These are phyloP conservation scores for Campoplex capitator DNA, from an alignment of 2,888 invertebrate species.

Conservation along the genomic window DNA sequence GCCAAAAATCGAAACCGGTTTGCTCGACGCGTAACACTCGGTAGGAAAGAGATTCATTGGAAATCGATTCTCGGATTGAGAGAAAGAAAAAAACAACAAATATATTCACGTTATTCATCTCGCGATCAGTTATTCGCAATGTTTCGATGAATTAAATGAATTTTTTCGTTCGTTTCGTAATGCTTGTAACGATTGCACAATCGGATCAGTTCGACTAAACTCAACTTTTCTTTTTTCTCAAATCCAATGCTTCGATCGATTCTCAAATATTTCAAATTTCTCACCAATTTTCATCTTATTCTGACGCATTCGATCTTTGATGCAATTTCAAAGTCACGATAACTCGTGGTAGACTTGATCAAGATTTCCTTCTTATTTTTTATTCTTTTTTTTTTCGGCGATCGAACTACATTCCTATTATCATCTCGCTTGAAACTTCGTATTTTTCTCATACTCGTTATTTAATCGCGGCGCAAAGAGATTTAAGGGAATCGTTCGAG, in stretches of 20 bases:
- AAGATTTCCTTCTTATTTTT: background rate
- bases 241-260: background rate
- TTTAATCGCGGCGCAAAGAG: slow-evolving; percentile 57
- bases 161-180: slow-evolving; percentile 14
- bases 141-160: background rate
- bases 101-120: background rate
- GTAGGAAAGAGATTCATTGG: background rate
- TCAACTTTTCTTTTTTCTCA: slow-evolving; percentile 10
- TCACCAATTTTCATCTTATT: slow-evolving; percentile 1
- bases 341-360: slow-evolving; percentile 34
- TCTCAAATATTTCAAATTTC: background rate
- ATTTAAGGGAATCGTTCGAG: background rate
- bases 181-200: background rate
- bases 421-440: slow-evolving; percentile 11
- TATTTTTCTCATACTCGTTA: slow-evolving; percentile 48
- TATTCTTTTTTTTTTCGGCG: slow-evolving; percentile 6
- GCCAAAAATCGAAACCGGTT: background rate
- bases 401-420: slow-evolving; percentile 47
- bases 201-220: background rate
- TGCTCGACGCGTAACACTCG: background rate
- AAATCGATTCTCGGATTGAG: background rate
- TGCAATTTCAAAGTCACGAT: slow-evolving; percentile 35
- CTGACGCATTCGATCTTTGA: slow-evolving; percentile 18
- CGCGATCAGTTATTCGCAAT: background rate
- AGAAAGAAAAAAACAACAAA: background rate